Evolutionary conservation across 2,888 invertebrate genomes (phyloP), one percentile per base, ranked within the genome.

Genomic region (Parasteatoda lunata): DNA sequence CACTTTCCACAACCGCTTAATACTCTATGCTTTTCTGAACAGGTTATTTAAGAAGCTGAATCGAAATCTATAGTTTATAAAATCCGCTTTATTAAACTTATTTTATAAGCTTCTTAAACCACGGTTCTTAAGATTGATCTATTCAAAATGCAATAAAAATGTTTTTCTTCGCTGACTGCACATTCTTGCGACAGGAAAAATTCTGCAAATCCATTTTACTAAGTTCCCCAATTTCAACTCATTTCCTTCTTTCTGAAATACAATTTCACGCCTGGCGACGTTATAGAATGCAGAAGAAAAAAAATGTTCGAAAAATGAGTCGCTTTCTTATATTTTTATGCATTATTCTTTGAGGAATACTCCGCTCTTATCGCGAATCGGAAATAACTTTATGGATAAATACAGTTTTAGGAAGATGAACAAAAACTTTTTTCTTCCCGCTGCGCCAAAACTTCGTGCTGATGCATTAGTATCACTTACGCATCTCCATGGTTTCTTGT

Each of bases 391-490:
- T 59, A n/a, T 59, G 9, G 59, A 59, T 59, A 59, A 59, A 52
- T 54, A 66, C 45, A 66, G 66, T 66, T 65, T 52, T 51, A 30
- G 13, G 6, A 59, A 30, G 47, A 59, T 48, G 64, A 76, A 76
- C 64, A 65, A 76, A 76, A 76, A 49, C 30, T 72, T 30, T 13
- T 48, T 48, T 70, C 48, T 51, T 51, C 66, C 49, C 11, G 7
- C 47, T 45, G 51, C 45, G 52, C 64, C 68, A 65, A 51, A 47
- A 48, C 30, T 6, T 66, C 45, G 6, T 30, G 45, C 66, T 52
- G 51, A 77, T 66, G 68, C 77, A 66, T 77, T 66, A 52, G 68
- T 66, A 77, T 68, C 75, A 75, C 68, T 66, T 66, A 77, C 13
- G 52, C 51, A 70, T 49, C 49, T 9, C 11, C 7, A 45, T 51